These are phyloP conservation scores for Arctia plantaginis DNA, from an alignment of 2,888 invertebrate species.

Conservation along the genomic window DNA sequence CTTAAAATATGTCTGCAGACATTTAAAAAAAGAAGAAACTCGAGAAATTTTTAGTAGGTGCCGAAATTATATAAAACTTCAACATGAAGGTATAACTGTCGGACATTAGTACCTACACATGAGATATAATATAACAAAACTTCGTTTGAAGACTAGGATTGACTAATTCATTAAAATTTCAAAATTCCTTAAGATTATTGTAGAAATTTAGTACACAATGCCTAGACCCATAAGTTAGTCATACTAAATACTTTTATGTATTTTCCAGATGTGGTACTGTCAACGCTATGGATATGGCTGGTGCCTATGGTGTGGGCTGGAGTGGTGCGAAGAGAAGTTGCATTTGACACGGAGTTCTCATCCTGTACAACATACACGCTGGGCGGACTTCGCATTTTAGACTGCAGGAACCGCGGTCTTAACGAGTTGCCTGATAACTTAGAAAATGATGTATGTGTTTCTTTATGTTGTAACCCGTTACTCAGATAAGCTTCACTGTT, in stretches of 20 bases:
- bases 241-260: background rate
- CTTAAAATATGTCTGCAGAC: too few species aligned
- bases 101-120: too few species aligned
- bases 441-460: slow-evolving; percentile 69
- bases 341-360: slow-evolving; percentile 53
- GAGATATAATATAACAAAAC: too few species aligned
- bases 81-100: too few species aligned
- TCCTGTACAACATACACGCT: slow-evolving; percentile 64
- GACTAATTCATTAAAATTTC: background rate
- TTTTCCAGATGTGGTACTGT: slow-evolving; percentile 67
- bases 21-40: too few species aligned
- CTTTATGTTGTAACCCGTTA: background rate
- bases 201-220: background rate
- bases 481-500: background rate
- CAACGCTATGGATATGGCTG: slow-evolving; percentile 69
- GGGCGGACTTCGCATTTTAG: slow-evolving; percentile 62
- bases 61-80: too few species aligned
- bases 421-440: slow-evolving; percentile 73
- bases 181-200: background rate
- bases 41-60: too few species aligned
- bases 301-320: slow-evolving; percentile 63
- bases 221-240: background rate
- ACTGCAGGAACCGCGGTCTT: slow-evolving; percentile 74
- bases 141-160: too few species aligned
- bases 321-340: slow-evolving; percentile 56